phyloP scores from a whole-genome alignment of 92 coral and sea anemone genomes.

The Zoanthus gigantus region DNA sequence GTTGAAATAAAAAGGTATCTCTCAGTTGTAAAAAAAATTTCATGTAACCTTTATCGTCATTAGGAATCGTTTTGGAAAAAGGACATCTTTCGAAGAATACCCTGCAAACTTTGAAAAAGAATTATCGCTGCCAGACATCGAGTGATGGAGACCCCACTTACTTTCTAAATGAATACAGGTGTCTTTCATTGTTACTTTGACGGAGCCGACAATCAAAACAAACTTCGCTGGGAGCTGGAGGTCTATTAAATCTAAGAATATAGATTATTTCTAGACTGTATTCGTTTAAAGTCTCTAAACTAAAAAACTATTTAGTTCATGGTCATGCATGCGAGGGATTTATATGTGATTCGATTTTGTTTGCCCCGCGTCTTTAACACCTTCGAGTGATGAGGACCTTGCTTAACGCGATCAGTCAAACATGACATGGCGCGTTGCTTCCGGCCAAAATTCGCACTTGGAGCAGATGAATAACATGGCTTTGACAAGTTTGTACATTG shows the following conservation, averaged over 20 bases:
- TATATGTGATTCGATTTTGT: background rate
- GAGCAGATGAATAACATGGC: slow-evolving; percentile 8
- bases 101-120: background rate
- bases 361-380: slow-evolving; percentile 26
- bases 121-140: background rate
- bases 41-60: background rate
- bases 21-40: background rate
- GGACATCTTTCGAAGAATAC: background rate
- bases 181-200: slow-evolving; percentile 33
- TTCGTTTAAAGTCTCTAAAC: no score
- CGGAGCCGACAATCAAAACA: slow-evolving; percentile 44
- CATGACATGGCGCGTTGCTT: slow-evolving; percentile 26
- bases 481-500: slow-evolving; percentile 5
- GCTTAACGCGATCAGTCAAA: slow-evolving; percentile 14
- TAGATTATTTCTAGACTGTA: no score
- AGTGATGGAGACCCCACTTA: slow-evolving; percentile 20
- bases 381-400: slow-evolving; percentile 21
- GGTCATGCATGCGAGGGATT: no score
- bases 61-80: background rate
- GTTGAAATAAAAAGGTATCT: background rate
- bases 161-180: slow-evolving; percentile 45
- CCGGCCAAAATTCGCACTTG: slow-evolving; percentile 31
- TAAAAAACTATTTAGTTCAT: no score
- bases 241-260: no score
- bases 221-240: background rate